Base-by-base conservation (phyloP, 2,113 vertebrate genomes). In the Excalfactoria chinensis region DNA sequence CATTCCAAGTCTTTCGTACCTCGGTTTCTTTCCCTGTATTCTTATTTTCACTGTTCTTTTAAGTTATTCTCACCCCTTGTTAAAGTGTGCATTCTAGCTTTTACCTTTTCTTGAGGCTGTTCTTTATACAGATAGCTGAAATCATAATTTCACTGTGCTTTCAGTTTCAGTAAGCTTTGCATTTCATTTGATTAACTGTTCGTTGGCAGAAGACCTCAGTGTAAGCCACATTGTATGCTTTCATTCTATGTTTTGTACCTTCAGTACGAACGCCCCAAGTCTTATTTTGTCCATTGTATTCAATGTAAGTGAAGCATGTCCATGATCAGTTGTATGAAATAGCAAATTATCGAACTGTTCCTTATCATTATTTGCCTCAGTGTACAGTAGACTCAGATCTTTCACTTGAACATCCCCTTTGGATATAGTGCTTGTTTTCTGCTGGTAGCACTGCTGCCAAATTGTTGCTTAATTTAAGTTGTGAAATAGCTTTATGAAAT, bases 381-480 rank as follows among this genome's bases (percentile, higher is more conserved):
- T 68, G 87, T 85, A 26, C 7, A 44, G 14, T 25, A 74, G 55
- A 35, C 19, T 87, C 48, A 34, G 34, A n/a, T 66, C 49, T 90
- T 89, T 25, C 19, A 26, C 51, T 87, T 85, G 56, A 70, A 17
- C 30, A 2, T 19, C 4, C 28, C 19, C 48, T 79, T 78, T 3
- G 1, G 63, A 16, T 70, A 9, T n/a, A 23, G 11, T 43, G 9
- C 72, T 63, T 28, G 8, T 25, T 79, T 76, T 22, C 53, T 37
- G 32, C 75, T 76, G 53, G 70, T 78, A 41, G 25, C 63, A 17
- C 75, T 41, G 25, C 59, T 93, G 41, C 82, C 75, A 93, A 35
- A 30, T 83, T 83, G 59, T 67, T 85, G 49, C 56, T 77, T 73
- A 28, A 93, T 85, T 91, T 74, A 67, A 90, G 83, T 88, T 43